Percentiles rank a stretch among this genome's conserved stretches.
Conservation (phyloP, 2,113 vertebrate genomes). For the Phoxinus phoxinus region DNA sequence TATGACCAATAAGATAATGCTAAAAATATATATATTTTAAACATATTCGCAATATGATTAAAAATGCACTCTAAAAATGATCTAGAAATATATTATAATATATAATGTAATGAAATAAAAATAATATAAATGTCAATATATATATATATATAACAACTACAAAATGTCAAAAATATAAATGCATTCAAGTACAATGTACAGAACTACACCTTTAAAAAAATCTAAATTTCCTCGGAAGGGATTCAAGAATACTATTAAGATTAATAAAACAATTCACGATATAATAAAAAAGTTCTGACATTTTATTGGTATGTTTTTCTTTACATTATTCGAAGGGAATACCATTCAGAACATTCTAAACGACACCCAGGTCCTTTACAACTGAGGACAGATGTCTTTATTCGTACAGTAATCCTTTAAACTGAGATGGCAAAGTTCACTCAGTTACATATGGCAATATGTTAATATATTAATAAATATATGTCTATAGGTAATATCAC, state of each 20-base stretch:
- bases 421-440: slow-evolving; percentile 7
- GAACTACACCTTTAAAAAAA: background rate
- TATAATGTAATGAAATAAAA: background rate
- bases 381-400: slow-evolving; percentile 17
- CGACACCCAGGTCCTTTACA: background rate
- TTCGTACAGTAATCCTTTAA: slow-evolving; percentile 12
- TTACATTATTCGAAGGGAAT: slow-evolving; percentile 32
- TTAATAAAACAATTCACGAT: background rate
- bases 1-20: background rate
- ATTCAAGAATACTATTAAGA: background rate
- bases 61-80: background rate
- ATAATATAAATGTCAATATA: background rate
- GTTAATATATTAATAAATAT: slow-evolving; percentile 53
- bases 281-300: slow-evolving; percentile 11
- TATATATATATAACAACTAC: background rate
- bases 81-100: background rate
- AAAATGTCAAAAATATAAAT: background rate
- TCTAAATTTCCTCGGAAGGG: background rate
- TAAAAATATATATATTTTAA: background rate
- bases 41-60: background rate
- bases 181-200: background rate
- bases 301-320: slow-evolving; percentile 29
- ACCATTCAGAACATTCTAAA: slow-evolving; percentile 17
- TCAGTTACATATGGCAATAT: slow-evolving; percentile 51
- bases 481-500: slow-evolving; percentile 34